Conservation (phyloP, 1,140 invertebrate species). For the Zaprionus davidi region DNA sequence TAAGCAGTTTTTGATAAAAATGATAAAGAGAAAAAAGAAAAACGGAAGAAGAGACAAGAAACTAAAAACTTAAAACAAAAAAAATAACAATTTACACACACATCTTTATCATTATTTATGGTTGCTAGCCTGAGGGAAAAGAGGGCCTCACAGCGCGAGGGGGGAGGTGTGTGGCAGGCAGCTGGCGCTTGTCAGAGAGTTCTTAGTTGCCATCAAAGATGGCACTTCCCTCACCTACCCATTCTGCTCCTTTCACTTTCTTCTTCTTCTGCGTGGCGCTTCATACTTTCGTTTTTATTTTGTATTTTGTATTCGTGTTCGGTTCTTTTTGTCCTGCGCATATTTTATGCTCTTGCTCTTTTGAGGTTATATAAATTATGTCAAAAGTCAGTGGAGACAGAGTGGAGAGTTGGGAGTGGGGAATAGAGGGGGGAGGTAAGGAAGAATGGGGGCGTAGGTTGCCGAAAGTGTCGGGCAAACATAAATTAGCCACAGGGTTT, state of each 20-base stretch:
- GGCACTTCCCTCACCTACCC: neutral
- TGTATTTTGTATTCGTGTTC: conserved; percentile 19
- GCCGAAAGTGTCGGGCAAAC: conserved; percentile 51
- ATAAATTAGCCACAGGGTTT: conserved; percentile 65
- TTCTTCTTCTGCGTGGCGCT: neutral
- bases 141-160: no score
- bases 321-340: conserved; percentile 40
- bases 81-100: conserved; percentile 27
- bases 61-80: conserved; percentile 7
- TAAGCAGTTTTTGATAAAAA: conserved; percentile 7
- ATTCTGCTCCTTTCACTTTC: neutral
- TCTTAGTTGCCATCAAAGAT: conserved; percentile 42
- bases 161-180: neutral
- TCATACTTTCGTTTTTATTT: conserved; percentile 7
- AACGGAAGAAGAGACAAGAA: conserved; percentile 16
- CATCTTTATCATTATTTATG: conserved; percentile 47
- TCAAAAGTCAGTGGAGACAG: conserved; percentile 50
- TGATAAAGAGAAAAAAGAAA: conserved; percentile 2
- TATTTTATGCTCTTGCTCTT: conserved; percentile 54
- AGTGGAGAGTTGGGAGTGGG: conserved; percentile 12
- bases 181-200: conserved; percentile 44
- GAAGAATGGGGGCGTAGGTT: neutral
- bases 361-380: conserved; percentile 61
- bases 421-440: neutral
- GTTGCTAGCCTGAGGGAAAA: conserved; percentile 4